Base-by-base conservation (phyloP, 2,797 vertebrate species). In the Protosalanx chinensis region DNA sequence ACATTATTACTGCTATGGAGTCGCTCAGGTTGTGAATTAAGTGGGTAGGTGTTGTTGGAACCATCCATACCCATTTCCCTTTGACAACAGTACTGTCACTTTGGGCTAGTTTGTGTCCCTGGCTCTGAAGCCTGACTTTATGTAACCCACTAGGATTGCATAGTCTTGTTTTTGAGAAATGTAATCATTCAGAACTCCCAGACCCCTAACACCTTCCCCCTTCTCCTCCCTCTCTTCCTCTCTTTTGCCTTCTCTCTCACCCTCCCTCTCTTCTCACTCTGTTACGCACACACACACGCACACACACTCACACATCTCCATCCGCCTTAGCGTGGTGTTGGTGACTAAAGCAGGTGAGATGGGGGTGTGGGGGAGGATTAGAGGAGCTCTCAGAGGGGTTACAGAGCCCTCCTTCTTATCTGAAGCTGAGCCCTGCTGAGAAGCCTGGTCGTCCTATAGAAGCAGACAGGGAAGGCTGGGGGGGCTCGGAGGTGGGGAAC, bases 351-450 rank as follows among this genome's bases (percentile, higher is more conserved):
- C 64, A 65, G 37, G 64, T 53, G 51, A 53, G 51, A n/a, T 16
- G 13, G 58, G 51, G 16, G 51, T 5, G 16, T 3, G 6, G 7
- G 62, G 18, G 15, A n/a, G 32, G 58, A 59, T 59, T 59, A 59
- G 20, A 41, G 32, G 6, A n/a, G 33, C 63, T 41, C 35, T 64
- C 18, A 20, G 32, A 51, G 27, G 23, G 46, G 27, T 53, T 27
- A 67, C 46, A 37, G 65, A 53, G 41, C 65, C 51, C 41, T 53
- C 46, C 35, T 46, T 13, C 23, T 53, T 51, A 51, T 67, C 65
- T 53, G 23, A 13, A 2, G 37, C 41, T 27, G 51, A 29, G 64
- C 41, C 49, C 35, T 6, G 30, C 30, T 63, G 61, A 35, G 61
- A 37, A 33, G 18, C 16, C 61, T 18, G 30, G 16, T 35, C 6